Base-by-base conservation (phyloP, 1,140 invertebrate species). In the Pinna nobilis region DNA sequence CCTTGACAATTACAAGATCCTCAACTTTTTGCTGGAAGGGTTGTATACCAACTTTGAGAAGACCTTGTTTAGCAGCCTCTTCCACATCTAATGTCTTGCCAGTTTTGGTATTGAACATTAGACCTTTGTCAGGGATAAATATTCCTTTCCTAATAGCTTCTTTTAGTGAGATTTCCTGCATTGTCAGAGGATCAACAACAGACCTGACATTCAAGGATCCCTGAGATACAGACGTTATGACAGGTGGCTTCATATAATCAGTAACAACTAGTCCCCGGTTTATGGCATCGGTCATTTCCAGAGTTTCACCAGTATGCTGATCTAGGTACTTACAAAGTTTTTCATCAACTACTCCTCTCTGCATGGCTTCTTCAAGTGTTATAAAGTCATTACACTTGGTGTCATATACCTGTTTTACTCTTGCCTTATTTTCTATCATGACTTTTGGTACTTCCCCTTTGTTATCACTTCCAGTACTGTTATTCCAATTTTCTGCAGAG, bases 231-330 rank as follows among this genome's bases (percentile, higher is more conserved):
- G 95, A 95, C 1, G 95, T 94, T 49, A 82, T 55, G 39, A 86
- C 33, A 95, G 94, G 85, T 94, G 94, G 74, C 93, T 93, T 55
- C 25, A 20, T 61, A 35, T 23, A 72, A 35, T 82, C 78, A 32
- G 78, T 37, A 28, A 74, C 69, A n/a, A 84, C 71, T 11, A 77
- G 32, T 11, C 83, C 84, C 69, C 70, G 67, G 28, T 78, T 75
- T 1, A 98, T 91, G 2, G 96, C 97, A 89, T 98, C 93, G 44
- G 93, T 92, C 7, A 98, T 93, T 30, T 92, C 94, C 0, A 98
- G 78, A 2, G 92, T 88, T 78, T 95, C 93, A 66, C 95, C 95
- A 78, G 93, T 92, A 84, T 94, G 91, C 32, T 94, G 93, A 90
- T 98, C 96, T 13, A 93, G 88, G 13, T 78, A 82, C 69, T 70